A percentile compares a stretch with the other conserved stretches of the same genome.
Evolutionary conservation across 2,113 vertebrate genomes (phyloP).

Genomic region (human (Homo sapiens)): GRCh38 chr12:45792501-45793000

Average conservation of each 20-base stretch:
- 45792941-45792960: not conserved
- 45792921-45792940: not conserved
- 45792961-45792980: not conserved
- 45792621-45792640: not conserved
- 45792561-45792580: not conserved
- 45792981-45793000: not conserved
- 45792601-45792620: not conserved
- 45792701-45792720: not conserved
- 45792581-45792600: not conserved
- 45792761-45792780: not conserved
- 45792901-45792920: not conserved
- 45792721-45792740: not conserved
- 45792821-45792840: not conserved
- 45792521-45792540: not conserved
- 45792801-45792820: not conserved
- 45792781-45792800: not conserved
- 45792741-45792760: not conserved
- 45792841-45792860: not conserved
- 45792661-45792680: not conserved
- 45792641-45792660: not conserved
- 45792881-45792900: not conserved
- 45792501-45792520: not conserved
- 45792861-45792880: not conserved
- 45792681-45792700: not conserved
- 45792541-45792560: not conserved